Conservation (phyloP, 1,140 invertebrate genomes). For the Brevipalpus yothersi region DNA sequence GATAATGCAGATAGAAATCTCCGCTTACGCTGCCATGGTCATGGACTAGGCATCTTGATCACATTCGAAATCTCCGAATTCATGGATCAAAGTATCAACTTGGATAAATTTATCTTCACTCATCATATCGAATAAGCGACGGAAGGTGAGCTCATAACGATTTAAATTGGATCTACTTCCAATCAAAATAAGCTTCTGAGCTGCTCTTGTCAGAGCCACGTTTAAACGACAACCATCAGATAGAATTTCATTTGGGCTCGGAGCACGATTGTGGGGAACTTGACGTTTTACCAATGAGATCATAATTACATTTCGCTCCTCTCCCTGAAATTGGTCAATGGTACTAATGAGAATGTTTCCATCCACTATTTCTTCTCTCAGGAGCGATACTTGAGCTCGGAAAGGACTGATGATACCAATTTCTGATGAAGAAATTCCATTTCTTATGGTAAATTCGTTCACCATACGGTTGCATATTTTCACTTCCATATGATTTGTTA, state of each 20-base stretch:
- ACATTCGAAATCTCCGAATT: too few relatives aligned
- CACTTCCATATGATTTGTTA: slow-evolving; percentile 39
- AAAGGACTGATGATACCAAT: slow-evolving; percentile 81
- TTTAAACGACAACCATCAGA: slow-evolving; percentile 68
- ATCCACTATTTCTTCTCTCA: slow-evolving; percentile 21
- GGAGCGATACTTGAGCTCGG: slow-evolving; percentile 48
- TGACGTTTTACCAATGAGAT: slow-evolving; percentile 51
- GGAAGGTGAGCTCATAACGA: slow-evolving; percentile 40
- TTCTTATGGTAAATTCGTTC: slow-evolving; percentile 6
- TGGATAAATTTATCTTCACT: neutral
- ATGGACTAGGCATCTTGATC: too few relatives aligned
- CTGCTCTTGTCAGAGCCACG: slow-evolving; percentile 75
- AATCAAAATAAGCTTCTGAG: slow-evolving; percentile 64
- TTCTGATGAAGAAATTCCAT: slow-evolving; percentile 30
- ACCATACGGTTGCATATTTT: slow-evolving; percentile 34
- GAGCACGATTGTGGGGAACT: neutral
- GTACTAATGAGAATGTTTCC: slow-evolving; percentile 58
- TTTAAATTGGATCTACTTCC: slow-evolving; percentile 39
- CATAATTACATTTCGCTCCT: slow-evolving; percentile 73
- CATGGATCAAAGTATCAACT: too few relatives aligned
- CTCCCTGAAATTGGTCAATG: slow-evolving; percentile 88
- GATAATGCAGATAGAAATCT: too few relatives aligned
- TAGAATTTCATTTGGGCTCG: slow-evolving; percentile 32
- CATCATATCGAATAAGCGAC: neutral
- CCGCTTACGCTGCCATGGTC: too few relatives aligned